phyloP scores from a whole-genome alignment of 2,113 vertebrate species.

The Pygoscelis adeliae region DNA sequence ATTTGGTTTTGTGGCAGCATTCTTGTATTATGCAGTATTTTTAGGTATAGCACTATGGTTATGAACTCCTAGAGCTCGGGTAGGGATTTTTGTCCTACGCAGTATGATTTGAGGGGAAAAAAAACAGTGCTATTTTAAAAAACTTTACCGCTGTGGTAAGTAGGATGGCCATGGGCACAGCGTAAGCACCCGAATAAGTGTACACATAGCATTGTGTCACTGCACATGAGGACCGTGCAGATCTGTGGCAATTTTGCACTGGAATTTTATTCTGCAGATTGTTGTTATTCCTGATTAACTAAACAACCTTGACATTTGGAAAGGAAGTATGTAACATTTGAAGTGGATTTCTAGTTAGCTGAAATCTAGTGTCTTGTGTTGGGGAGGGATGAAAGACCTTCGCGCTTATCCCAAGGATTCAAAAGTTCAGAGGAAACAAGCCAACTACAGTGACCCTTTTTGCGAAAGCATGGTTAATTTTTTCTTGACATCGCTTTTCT shows the following conservation, averaged over 20 bases:
- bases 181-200: neutral
- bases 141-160: neutral
- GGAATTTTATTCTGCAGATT: neutral
- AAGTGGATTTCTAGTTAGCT: conserved; percentile 45
- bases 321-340: conserved; percentile 15
- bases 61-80: neutral
- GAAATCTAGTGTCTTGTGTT: neutral
- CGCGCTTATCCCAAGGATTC: conserved; percentile 17
- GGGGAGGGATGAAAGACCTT: conserved; percentile 4
- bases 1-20: neutral
- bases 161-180: neutral
- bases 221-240: neutral
- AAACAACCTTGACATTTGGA: conserved; percentile 53
- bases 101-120: neutral
- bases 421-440: conserved; percentile 16
- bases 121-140: neutral
- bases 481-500: conserved; percentile 6
- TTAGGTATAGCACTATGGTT: neutral
- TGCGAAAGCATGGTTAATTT: conserved; percentile 19
- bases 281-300: conserved; percentile 33
- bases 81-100: neutral
- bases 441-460: conserved; percentile 4
- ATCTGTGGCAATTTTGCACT: neutral
- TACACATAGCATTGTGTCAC: neutral
- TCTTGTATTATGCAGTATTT: neutral